phyloP scores from a whole-genome alignment of 2,888 invertebrate species.

The Hirtodrosophila confusa region DNA sequence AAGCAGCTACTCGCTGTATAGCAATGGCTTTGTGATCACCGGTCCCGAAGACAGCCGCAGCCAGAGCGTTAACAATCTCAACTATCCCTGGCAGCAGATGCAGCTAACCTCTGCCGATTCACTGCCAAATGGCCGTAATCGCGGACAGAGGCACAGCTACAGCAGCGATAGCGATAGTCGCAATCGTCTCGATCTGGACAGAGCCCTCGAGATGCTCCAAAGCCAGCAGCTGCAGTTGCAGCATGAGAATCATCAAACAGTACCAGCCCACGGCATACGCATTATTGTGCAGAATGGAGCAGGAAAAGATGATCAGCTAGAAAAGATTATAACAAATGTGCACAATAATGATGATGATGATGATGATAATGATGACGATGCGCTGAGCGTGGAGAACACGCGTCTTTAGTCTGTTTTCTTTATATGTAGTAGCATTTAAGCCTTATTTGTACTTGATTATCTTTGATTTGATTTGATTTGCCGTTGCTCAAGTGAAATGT shows the following conservation, averaged over 20 bases:
- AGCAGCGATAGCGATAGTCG: slow-evolving; percentile 69
- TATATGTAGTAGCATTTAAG: slow-evolving; percentile 40
- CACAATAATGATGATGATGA: slow-evolving; percentile 25
- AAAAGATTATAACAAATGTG: slow-evolving; percentile 10
- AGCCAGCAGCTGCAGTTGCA: slow-evolving; percentile 55
- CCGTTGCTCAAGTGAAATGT: slow-evolving; percentile 51
- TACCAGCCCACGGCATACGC: slow-evolving; percentile 38
- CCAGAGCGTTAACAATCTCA: slow-evolving; percentile 71
- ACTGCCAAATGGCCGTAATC: slow-evolving; percentile 21
- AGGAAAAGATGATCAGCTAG: not conserved
- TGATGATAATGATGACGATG: slow-evolving; percentile 70
- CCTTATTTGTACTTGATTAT: slow-evolving; percentile 50
- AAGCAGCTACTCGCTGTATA: slow-evolving; percentile 83
- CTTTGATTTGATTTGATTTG: slow-evolving; percentile 26
- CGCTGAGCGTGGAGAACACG: slow-evolving; percentile 83
- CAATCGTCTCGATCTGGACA: slow-evolving; percentile 67
- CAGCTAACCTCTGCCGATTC: slow-evolving; percentile 26
- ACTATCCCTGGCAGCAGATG: slow-evolving; percentile 50
- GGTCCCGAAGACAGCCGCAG: slow-evolving; percentile 63
- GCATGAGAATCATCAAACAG: slow-evolving; percentile 40
- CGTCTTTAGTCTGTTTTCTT: slow-evolving; percentile 73
- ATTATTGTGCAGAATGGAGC: slow-evolving; percentile 56
- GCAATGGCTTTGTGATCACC: slow-evolving; percentile 82
- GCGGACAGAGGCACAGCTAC: slow-evolving; percentile 55
- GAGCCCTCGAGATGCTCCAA: slow-evolving; percentile 62